phyloP scores from a whole-genome alignment of 1,140 invertebrate species.

The Amphibalanus amphitrite region DNA sequence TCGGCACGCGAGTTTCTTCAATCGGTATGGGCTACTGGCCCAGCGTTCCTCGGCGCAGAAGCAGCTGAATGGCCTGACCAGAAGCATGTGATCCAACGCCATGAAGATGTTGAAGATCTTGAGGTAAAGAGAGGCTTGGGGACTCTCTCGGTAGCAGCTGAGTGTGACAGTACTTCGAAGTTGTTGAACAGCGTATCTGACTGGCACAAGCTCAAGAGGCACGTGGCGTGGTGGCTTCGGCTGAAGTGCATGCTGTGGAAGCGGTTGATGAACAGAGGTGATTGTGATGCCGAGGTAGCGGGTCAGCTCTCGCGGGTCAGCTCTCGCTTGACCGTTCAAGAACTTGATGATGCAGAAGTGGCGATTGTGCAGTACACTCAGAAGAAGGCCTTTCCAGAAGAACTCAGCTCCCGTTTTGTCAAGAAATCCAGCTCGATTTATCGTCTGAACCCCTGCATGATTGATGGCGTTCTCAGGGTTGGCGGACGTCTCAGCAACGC shows the following conservation, averaged over 20 bases:
- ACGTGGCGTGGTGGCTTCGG: conserved; percentile 4
- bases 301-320: too few species aligned
- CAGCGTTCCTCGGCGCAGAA: background rate
- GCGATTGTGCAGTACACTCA: background rate
- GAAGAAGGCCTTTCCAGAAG: too few species aligned
- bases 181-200: conserved; percentile 2
- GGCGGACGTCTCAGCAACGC: conserved; percentile 18
- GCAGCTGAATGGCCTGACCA: background rate
- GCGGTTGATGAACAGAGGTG: too few species aligned
- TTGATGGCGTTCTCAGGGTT: conserved; percentile 18
- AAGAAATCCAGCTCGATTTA: background rate
- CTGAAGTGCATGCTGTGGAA: background rate
- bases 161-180: background rate
- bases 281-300: too few species aligned
- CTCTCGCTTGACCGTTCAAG: conserved; percentile 4
- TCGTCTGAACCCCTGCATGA: background rate
- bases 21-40: background rate
- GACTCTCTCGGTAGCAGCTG: background rate
- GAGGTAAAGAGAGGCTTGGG: conserved; percentile 3
- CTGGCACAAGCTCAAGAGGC: conserved; percentile 4
- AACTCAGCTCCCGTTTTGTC: background rate
- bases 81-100: background rate
- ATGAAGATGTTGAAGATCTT: background rate
- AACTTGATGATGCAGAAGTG: conserved; percentile 7
- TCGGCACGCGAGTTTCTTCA: background rate